Percentiles rank a stretch among this genome's conserved stretches.
These are phyloP conservation scores for Cyrtonyx montezumae DNA, from an alignment of 2,113 vertebrate species.

Conservation along the genomic window DNA sequence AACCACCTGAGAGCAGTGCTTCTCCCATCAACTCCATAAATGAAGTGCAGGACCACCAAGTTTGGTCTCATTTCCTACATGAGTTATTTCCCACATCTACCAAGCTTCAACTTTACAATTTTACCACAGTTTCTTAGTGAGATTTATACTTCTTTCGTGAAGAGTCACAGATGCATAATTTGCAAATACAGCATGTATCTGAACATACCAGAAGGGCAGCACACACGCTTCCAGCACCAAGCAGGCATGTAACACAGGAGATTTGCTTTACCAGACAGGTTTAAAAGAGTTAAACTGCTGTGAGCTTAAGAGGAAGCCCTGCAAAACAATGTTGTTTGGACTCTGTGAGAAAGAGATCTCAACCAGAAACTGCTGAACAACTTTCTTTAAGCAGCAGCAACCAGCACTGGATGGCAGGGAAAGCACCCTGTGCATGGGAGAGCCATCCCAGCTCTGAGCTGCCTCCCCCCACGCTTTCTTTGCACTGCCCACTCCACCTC, in stretches of 20 bases:
- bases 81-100: not conserved
- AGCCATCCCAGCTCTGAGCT: not conserved
- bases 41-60: accelerated
- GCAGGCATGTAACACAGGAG: not conserved
- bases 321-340: not conserved
- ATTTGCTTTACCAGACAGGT: not conserved
- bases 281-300: not conserved
- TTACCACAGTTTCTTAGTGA: not conserved
- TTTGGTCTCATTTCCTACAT: not conserved
- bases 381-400: not conserved
- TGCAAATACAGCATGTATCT: accelerated
- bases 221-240: accelerated
- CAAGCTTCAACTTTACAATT: not conserved
- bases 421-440: not conserved
- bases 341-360: not conserved
- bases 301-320: not conserved
- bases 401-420: not conserved
- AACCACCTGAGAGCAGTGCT: accelerated
- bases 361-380: not conserved
- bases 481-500: not conserved
- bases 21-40: not conserved
- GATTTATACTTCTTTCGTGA: not conserved
- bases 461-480: not conserved
- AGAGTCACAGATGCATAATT: not conserved
- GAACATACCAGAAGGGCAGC: not conserved